A percentile compares a stretch with the other conserved stretches of the same genome.
These are phyloP conservation scores for Cyphomyrus discorhynchus DNA, from an alignment of 2,113 vertebrate species.

Conservation along the genomic window DNA sequence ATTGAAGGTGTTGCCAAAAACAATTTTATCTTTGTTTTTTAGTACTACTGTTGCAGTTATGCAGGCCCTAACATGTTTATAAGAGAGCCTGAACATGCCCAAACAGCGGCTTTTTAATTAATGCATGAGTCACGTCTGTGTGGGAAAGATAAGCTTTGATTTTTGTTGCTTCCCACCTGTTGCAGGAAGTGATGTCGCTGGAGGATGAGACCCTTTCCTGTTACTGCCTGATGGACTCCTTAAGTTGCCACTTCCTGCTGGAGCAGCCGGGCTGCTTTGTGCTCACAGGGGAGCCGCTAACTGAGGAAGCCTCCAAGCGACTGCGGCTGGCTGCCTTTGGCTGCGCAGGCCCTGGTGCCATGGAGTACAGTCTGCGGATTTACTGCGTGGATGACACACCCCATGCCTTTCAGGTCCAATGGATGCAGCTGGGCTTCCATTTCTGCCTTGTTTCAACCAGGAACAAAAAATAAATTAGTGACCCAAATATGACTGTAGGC, in stretches of 20 bases:
- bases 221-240: slow-evolving; percentile 74
- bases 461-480: background rate
- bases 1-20: background rate
- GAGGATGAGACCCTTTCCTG: slow-evolving; percentile 75
- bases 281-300: slow-evolving; percentile 69
- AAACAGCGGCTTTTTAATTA: background rate
- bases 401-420: slow-evolving; percentile 68
- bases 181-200: slow-evolving; percentile 75
- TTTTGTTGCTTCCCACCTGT: background rate
- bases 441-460: background rate
- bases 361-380: slow-evolving; percentile 74
- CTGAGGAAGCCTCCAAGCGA: slow-evolving; percentile 67
- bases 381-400: slow-evolving; percentile 77
- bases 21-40: background rate
- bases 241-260: slow-evolving; percentile 70
- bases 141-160: background rate
- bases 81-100: background rate
- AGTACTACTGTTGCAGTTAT: background rate
- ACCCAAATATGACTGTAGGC: background rate
- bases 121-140: background rate
- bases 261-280: slow-evolving; percentile 75
- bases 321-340: slow-evolving; percentile 74
- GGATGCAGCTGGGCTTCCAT: slow-evolving; percentile 7
- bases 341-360: slow-evolving; percentile 69
- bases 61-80: background rate